These are phyloP conservation scores for Aphelinus certus DNA, from an alignment of 1,140 invertebrate species.

Conservation along the genomic window DNA sequence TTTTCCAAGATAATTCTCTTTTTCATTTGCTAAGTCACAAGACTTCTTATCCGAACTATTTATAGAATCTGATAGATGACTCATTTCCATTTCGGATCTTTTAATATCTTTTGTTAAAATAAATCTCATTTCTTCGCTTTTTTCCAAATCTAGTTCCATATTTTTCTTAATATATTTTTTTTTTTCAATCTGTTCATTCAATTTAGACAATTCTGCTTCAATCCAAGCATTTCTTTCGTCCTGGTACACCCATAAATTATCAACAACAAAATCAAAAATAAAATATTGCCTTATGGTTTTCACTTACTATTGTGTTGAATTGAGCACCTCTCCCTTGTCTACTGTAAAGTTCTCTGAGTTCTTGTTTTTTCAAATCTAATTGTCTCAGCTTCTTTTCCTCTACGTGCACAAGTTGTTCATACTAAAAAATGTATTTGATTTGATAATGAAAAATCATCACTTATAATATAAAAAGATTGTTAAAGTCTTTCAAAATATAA, in stretches of 20 bases:
- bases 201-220: constrained; percentile 89
- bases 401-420: constrained; percentile 91
- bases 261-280: too few species aligned
- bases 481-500: too few species aligned
- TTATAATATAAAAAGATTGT: too few species aligned
- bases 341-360: constrained; percentile 96
- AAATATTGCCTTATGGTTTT: neutral
- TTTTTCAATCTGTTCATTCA: constrained; percentile 89
- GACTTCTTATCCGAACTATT: constrained; percentile 96
- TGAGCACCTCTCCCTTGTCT: constrained; percentile 98
- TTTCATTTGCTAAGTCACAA: constrained; percentile 94
- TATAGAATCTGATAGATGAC: constrained; percentile 87
- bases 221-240: constrained; percentile 98
- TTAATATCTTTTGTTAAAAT: constrained; percentile 87
- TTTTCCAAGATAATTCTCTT: constrained; percentile 91
- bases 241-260: constrained; percentile 53
- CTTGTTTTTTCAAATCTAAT: constrained; percentile 95
- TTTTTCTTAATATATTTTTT: constrained; percentile 88
- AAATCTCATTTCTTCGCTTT: constrained; percentile 84
- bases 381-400: constrained; percentile 91
- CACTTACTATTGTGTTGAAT: constrained; percentile 81
- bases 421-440: constrained; percentile 66
- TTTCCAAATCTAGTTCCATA: constrained; percentile 85
- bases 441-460: neutral
- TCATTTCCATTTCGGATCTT: constrained; percentile 87